Evolutionary conservation across 2,888 invertebrate species (phyloP).

Genomic region (Gerris lacustris): DNA sequence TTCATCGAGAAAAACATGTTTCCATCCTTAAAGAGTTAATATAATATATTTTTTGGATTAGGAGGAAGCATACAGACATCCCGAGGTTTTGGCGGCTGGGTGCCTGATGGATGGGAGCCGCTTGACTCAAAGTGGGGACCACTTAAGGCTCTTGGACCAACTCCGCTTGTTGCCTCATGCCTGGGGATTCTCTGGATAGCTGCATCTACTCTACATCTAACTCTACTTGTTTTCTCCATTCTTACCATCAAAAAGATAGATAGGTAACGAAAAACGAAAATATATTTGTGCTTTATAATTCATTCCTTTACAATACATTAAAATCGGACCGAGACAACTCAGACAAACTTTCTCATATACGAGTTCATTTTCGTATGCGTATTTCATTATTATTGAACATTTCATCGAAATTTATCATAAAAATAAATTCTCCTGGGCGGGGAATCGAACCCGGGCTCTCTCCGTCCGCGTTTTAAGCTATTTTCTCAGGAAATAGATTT

Average conservation of each 20-base stretch:
- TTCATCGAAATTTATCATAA: too few relatives aligned
- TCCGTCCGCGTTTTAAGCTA: too few relatives aligned
- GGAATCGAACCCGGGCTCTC: too few relatives aligned
- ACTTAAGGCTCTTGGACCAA: slow-evolving; percentile 31
- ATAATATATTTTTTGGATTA: slow-evolving; percentile 20
- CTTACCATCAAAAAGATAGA: slow-evolving; percentile 26
- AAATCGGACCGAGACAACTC: too few relatives aligned
- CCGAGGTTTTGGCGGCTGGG: slow-evolving; percentile 33
- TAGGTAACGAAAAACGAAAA: slow-evolving; percentile 6
- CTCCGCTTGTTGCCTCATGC: slow-evolving; percentile 27
- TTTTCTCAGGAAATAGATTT: too few relatives aligned
- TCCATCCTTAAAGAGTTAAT: background rate
- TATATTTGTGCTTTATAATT: too few relatives aligned
- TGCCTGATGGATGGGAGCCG: slow-evolving; percentile 26
- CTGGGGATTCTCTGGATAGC: slow-evolving; percentile 30
- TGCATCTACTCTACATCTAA: slow-evolving; percentile 29
- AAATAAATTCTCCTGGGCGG: too few relatives aligned
- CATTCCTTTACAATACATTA: too few relatives aligned
- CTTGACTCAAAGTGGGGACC: slow-evolving; percentile 24
- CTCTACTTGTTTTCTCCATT: slow-evolving; percentile 29
- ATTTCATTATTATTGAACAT: too few relatives aligned
- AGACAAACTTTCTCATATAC: too few relatives aligned
- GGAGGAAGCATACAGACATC: slow-evolving; percentile 33
- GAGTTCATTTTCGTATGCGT: too few relatives aligned
- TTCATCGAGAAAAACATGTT: too few relatives aligned